Conservation (phyloP, 1,140 invertebrate species). For the Leptinotarsa defecta region DNA sequence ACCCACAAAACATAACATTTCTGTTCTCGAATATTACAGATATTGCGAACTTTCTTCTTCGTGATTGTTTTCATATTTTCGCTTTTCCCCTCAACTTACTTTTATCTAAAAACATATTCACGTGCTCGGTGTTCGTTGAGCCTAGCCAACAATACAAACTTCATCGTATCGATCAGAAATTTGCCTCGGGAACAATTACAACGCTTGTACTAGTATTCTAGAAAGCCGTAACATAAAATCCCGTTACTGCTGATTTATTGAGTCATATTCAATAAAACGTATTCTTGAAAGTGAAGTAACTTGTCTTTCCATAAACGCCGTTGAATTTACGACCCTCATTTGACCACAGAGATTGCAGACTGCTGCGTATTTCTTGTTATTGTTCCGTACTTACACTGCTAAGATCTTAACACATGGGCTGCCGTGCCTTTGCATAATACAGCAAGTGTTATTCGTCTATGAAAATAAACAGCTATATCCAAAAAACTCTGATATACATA, state of each 20-base stretch:
- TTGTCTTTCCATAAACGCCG: constrained; percentile 8
- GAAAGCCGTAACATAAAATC: constrained; percentile 14
- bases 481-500: no score
- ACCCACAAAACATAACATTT: no score
- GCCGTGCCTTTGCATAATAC: no score
- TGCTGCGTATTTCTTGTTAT: not conserved
- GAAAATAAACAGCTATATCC: no score
- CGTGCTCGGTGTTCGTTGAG: no score
- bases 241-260: constrained; percentile 14
- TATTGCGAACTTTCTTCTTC: not conserved
- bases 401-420: no score
- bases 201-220: constrained; percentile 12
- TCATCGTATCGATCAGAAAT: not conserved
- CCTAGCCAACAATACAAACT: no score
- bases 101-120: not conserved
- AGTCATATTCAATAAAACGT: constrained; percentile 11
- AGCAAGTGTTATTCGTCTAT: no score
- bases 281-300: constrained; percentile 10
- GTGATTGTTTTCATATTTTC: not conserved
- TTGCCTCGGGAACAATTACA: not conserved
- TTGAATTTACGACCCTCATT: not conserved
- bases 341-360: not conserved
- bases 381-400: not conserved
- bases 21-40: not conserved
- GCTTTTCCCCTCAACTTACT: not conserved